Base-by-base conservation (phyloP, 2,113 vertebrate genomes). In the Garra rufa region DNA sequence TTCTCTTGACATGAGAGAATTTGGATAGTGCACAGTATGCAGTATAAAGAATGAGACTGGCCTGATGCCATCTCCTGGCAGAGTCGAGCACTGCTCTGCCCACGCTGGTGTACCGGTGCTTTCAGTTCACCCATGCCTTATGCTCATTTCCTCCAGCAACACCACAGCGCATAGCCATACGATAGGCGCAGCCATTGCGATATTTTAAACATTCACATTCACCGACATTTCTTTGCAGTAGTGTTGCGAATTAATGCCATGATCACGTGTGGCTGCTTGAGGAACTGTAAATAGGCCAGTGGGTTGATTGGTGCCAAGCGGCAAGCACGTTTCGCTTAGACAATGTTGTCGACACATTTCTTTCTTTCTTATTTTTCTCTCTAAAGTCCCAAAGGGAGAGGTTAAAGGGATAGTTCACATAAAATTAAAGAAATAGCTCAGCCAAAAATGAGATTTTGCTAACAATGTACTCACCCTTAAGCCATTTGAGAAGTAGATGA, bases 41-140 rank as follows among this genome's bases (percentile, higher is more conserved):
- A 24, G 50, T 81, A 10, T 30, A 38, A 76, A 50, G 34, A 63
- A 63, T 38, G 9, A 43, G 55, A 38, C 65, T 17, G 83, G 30
- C 50, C 26, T 50, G 52, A 43, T 52, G 77, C 70, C 70, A 80
- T 84, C 65, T 83, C 55, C 55, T 83, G 50, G 81, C 26, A 26
- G 21, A 61, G 28, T 50, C 10, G 65, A 70, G 46, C 57, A 48
- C 79, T 65, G 30, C 43, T 17, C 74, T 50, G 70, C 70, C 69
- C 82, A 80, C 65, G 76, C 38, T 75, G 63, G 24, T 85, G 17
- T 75, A 83, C 55, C 43, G 81, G 88, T 87, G 85, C 88, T 87
- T 82, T 85, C 41, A 85, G 83, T 82, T 87, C 83, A 87, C 71
- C 78, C 83, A 85, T 87, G 85, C 85, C 88, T 87, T 87, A 87